A percentile compares a stretch with the other conserved stretches of the same genome.
Evolutionary conservation across 92 coral and sea anemone species (phyloP).

Genomic region (Palythoa grandiflora): DNA sequence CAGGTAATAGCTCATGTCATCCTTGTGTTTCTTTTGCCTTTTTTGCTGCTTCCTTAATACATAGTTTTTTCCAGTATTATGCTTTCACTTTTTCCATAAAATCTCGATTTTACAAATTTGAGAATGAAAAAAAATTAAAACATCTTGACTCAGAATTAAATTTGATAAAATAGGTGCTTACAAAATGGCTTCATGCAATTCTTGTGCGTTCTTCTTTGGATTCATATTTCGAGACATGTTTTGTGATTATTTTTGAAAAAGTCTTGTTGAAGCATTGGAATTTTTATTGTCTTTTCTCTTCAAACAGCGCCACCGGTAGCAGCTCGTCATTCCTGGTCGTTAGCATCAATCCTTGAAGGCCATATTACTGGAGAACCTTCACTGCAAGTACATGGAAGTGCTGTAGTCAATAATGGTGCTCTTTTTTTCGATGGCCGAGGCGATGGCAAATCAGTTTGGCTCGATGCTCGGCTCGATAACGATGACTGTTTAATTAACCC

Average conservation of each 20-base stretch:
- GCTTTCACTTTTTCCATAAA: too few relatives aligned
- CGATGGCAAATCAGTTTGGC: slow-evolving; percentile 54
- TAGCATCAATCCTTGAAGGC: slow-evolving; percentile 54
- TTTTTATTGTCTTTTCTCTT: neutral
- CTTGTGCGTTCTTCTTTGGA: too few relatives aligned
- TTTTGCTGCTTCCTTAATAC: neutral
- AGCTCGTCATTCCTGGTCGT: slow-evolving; percentile 76
- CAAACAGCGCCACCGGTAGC: slow-evolving; percentile 75
- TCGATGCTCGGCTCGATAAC: slow-evolving; percentile 56
- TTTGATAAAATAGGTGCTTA: too few relatives aligned
- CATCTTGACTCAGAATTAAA: too few relatives aligned
- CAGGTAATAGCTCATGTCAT: neutral
- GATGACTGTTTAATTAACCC: slow-evolving; percentile 85
- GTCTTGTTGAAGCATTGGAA: neutral
- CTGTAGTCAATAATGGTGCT: slow-evolving; percentile 62
- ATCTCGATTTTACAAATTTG: too few relatives aligned
- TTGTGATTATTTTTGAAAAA: neutral
- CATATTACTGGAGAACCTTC: slow-evolving; percentile 70
- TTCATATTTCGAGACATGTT: neutral
- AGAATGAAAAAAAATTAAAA: too few relatives aligned
- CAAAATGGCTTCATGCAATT: too few relatives aligned
- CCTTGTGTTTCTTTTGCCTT: neutral
- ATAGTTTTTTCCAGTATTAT: neutral
- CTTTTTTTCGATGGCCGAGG: slow-evolving; percentile 75
- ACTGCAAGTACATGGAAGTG: slow-evolving; percentile 61